Conservation (phyloP, 92 coral and sea anemone genomes). For the Bergia puertoricense region DNA sequence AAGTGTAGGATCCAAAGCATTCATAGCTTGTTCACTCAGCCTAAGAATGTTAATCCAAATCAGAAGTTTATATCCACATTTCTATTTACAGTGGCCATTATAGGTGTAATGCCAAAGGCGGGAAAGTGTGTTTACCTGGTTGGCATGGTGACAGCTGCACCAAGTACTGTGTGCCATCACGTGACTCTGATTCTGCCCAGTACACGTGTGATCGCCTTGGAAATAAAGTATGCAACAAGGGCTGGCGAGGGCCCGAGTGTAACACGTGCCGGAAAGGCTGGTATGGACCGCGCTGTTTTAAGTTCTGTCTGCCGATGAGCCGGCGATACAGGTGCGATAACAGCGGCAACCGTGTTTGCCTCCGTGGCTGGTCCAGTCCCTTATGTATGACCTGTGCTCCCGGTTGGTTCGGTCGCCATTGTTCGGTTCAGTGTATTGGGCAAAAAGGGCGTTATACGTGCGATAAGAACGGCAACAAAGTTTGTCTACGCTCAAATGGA, state of each 20-base stretch:
- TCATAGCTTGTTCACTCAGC: background rate
- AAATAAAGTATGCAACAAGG: constrained; percentile 46
- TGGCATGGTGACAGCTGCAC: constrained; percentile 57
- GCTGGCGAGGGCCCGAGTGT: constrained; percentile 50
- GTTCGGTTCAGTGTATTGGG: constrained; percentile 7
- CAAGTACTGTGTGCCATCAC: constrained; percentile 44
- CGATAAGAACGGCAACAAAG: constrained; percentile 47
- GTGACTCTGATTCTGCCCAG: constrained; percentile 55
- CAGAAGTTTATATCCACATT: background rate
- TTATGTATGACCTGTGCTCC: constrained; percentile 45
- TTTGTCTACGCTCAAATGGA: constrained; percentile 29
- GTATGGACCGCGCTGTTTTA: constrained; percentile 59
- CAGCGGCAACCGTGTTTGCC: constrained; percentile 54
- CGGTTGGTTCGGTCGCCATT: constrained; percentile 45
- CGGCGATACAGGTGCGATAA: constrained; percentile 41
- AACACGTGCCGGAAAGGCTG: constrained; percentile 55
- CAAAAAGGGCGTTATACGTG: constrained; percentile 57
- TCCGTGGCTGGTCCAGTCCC: constrained; percentile 51
- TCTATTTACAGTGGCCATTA: constrained; percentile 47
- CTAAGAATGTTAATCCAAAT: background rate
- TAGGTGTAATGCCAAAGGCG: constrained; percentile 51
- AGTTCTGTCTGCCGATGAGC: constrained; percentile 51
- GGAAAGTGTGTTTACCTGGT: constrained; percentile 42
- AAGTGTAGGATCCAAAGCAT: too few relatives aligned
- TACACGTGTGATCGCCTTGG: constrained; percentile 59